Conservation (phyloP, 2,113 vertebrate species). For the western clawed frog (Xenopus tropicalis) region DNA sequence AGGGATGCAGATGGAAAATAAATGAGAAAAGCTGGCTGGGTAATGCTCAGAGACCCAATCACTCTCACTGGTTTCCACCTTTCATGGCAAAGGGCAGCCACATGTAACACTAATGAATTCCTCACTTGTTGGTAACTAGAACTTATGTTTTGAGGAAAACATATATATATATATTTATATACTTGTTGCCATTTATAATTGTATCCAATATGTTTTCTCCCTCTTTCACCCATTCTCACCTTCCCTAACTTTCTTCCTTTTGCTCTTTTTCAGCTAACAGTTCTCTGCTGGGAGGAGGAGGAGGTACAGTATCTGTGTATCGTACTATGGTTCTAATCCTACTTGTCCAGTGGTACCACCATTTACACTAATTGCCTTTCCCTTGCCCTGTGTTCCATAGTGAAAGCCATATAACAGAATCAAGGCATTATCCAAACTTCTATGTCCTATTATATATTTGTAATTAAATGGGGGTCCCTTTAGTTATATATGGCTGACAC, state of each 20-base stretch:
- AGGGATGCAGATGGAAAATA: conserved; percentile 8
- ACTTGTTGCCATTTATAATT: neutral
- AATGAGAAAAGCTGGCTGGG: neutral
- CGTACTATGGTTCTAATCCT: too few relatives aligned
- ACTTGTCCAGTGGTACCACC: too few relatives aligned
- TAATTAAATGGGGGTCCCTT: too few relatives aligned
- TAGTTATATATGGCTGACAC: too few relatives aligned
- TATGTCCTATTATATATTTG: too few relatives aligned
- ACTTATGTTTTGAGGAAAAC: neutral
- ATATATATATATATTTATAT: neutral
- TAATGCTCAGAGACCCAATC: neutral
- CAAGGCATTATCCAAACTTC: too few relatives aligned
- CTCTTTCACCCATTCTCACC: too few relatives aligned
- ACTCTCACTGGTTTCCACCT: neutral
- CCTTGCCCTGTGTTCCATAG: too few relatives aligned
- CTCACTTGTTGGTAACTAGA: neutral
- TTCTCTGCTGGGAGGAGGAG: conserved; percentile 43
- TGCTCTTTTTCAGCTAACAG: conserved; percentile 33
- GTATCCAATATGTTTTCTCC: neutral
- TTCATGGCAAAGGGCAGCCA: neutral
- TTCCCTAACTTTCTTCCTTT: neutral
- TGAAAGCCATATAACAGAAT: too few relatives aligned
- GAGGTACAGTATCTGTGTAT: conserved; percentile 35
- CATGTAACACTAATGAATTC: neutral
- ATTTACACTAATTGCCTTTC: too few relatives aligned